phyloP scores from a whole-genome alignment of 2,888 invertebrate genomes.

The Ectropis crepuscularia region DNA sequence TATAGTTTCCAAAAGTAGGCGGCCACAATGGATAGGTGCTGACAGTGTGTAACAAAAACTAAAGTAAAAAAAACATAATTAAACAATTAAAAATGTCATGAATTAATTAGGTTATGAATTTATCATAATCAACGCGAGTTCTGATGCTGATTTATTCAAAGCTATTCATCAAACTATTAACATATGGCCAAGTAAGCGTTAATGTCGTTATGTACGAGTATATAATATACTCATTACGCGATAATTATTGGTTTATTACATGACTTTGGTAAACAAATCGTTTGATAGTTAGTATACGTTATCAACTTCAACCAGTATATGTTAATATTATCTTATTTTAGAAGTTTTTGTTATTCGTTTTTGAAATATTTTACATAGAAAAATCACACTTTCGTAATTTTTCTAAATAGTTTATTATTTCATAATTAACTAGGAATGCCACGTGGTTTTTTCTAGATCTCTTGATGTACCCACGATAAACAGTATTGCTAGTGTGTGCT shows the following conservation, averaged over 20 bases:
- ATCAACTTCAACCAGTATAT: too few relatives aligned
- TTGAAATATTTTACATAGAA: too few relatives aligned
- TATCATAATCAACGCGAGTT: constrained; percentile 26
- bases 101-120: constrained; percentile 36
- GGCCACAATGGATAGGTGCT: constrained; percentile 19
- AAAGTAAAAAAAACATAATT: constrained; percentile 28
- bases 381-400: too few relatives aligned
- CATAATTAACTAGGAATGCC: too few relatives aligned
- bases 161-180: constrained; percentile 23
- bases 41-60: constrained; percentile 31
- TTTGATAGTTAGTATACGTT: background rate
- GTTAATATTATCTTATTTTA: too few relatives aligned
- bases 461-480: too few relatives aligned
- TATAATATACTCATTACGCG: constrained; percentile 12
- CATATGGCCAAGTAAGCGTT: background rate
- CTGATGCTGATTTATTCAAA: constrained; percentile 35
- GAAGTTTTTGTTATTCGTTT: too few relatives aligned
- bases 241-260: constrained; percentile 2
- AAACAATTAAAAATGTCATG: constrained; percentile 28
- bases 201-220: constrained; percentile 1
- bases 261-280: background rate
- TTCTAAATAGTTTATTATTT: too few relatives aligned
- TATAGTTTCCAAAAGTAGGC: constrained; percentile 19
- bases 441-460: too few relatives aligned
- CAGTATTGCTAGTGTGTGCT: too few relatives aligned